Conservation (phyloP, 2,113 vertebrate species). For the Cyanistes caeruleus region DNA sequence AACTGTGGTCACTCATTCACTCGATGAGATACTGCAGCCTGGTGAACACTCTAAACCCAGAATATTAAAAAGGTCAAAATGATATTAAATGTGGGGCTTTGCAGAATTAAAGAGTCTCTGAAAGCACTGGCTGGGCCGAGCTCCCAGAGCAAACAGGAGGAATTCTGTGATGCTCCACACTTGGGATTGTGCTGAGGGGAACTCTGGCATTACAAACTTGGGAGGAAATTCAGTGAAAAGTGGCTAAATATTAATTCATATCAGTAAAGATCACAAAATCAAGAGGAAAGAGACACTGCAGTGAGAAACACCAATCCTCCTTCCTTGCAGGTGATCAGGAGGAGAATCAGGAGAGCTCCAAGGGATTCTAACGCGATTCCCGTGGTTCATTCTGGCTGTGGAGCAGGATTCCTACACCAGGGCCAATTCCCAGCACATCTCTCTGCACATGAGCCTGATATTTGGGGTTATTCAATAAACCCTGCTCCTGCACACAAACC, state of each 20-base stretch:
- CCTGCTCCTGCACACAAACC: not conserved
- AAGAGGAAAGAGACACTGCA: not conserved
- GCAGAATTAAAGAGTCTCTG: conserved; percentile 17
- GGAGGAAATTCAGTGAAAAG: not conserved
- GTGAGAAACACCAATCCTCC: not conserved
- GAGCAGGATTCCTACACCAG: not conserved
- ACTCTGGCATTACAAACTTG: not conserved
- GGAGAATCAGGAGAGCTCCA: not conserved
- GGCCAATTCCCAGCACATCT: not conserved
- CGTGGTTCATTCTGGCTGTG: not conserved
- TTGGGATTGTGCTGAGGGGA: not conserved
- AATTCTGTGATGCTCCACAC: not conserved
- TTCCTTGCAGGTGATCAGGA: not conserved
- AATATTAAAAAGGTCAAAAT: conserved; percentile 69
- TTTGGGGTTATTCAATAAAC: not conserved
- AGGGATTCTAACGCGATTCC: too few species aligned
- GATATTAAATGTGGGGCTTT: conserved; percentile 37
- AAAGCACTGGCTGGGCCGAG: not conserved
- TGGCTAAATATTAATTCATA: conserved; percentile 28
- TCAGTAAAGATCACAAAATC: conserved; percentile 25
- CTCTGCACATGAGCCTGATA: not conserved
- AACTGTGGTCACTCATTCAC: not conserved
- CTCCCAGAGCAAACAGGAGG: not conserved
- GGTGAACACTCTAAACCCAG: conserved; percentile 35
- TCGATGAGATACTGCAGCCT: conserved; percentile 25